phyloP scores from a whole-genome alignment of 2,888 invertebrate genomes.

The Agapostemon virescens region DNA sequence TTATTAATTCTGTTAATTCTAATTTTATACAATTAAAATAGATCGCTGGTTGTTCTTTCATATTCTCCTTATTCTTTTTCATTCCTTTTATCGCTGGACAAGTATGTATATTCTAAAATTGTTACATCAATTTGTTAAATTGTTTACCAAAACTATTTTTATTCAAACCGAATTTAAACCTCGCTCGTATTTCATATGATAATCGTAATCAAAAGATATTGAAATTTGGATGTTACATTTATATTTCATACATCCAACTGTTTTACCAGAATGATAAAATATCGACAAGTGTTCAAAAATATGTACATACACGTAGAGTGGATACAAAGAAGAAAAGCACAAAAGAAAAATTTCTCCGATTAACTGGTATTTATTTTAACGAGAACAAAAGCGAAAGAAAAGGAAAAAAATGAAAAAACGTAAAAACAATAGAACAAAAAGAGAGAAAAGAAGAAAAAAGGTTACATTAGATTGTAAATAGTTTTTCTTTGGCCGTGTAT shows the following conservation, averaged over 20 bases:
- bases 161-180: background rate
- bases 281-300: slow-evolving; percentile 17
- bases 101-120: background rate
- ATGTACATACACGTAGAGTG: slow-evolving; percentile 29
- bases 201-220: background rate
- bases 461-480: slow-evolving; percentile 17
- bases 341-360: slow-evolving; percentile 25
- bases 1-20: background rate
- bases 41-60: background rate
- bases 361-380: slow-evolving; percentile 18
- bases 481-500: slow-evolving; percentile 5
- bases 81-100: background rate
- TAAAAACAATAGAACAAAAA: too few relatives aligned
- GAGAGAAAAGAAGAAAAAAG: background rate
- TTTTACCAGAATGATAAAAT: background rate
- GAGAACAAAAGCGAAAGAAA: background rate
- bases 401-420: background rate
- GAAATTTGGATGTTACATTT: slow-evolving; percentile 4
- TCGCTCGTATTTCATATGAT: background rate
- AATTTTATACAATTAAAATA: background rate
- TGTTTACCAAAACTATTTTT: background rate
- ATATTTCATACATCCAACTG: background rate
- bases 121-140: background rate
- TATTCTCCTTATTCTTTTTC: background rate
- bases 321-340: slow-evolving; percentile 38